Percentiles rank a stretch among this genome's conserved stretches.
These are phyloP conservation scores for Zaprionus africanus DNA, from an alignment of 1,140 invertebrate species.

Conservation along the genomic window DNA sequence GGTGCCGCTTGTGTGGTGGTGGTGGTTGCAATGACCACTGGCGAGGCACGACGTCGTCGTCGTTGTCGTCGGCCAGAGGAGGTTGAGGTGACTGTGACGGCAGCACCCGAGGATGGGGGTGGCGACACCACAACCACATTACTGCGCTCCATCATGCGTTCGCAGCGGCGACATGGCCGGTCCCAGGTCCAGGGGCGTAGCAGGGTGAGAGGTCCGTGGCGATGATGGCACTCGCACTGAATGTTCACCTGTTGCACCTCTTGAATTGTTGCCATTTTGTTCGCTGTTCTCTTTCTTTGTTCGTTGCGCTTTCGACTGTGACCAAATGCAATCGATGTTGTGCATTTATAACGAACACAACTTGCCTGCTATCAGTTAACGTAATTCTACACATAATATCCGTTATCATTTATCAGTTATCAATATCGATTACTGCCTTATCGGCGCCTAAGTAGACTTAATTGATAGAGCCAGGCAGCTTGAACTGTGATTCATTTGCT, in stretches of 20 bases:
- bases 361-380: slow-evolving; percentile 26
- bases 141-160: slow-evolving; percentile 60
- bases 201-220: slow-evolving; percentile 37
- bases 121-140: slow-evolving; percentile 56
- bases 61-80: neutral
- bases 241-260: slow-evolving; percentile 47
- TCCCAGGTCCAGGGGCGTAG: slow-evolving; percentile 47
- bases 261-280: slow-evolving; percentile 21
- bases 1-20: slow-evolving; percentile 17
- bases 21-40: slow-evolving; percentile 33
- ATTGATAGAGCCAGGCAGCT: slow-evolving; percentile 22
- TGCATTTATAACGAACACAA: slow-evolving; percentile 42
- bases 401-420: neutral
- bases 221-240: slow-evolving; percentile 63
- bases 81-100: slow-evolving; percentile 20
- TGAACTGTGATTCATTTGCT: slow-evolving; percentile 36
- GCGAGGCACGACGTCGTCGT: slow-evolving; percentile 9
- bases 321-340: neutral
- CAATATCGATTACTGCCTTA: slow-evolving; percentile 27
- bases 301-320: slow-evolving; percentile 30
- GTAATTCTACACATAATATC: slow-evolving; percentile 17
- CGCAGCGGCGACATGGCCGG: slow-evolving; percentile 62
- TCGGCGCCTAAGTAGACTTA: slow-evolving; percentile 6
- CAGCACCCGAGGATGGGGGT: neutral
- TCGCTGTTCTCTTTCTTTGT: slow-evolving; percentile 12